These are phyloP conservation scores for Ceramica pisi DNA, from an alignment of 2,888 invertebrate species.

Conservation along the genomic window DNA sequence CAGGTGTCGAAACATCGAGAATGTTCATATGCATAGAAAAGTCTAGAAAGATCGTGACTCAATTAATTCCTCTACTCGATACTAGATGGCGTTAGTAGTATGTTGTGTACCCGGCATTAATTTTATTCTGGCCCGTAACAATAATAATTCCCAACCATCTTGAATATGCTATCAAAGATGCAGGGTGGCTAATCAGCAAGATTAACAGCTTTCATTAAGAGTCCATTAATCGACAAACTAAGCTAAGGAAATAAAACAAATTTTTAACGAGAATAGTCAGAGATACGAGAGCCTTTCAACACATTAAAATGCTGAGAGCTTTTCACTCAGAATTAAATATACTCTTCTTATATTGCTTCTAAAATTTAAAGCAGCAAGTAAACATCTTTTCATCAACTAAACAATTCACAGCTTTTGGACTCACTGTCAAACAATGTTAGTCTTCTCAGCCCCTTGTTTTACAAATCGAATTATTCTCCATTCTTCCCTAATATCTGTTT, in stretches of 20 bases:
- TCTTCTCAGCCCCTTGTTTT: slow-evolving; percentile 40
- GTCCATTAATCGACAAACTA: background rate
- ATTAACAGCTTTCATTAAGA: background rate
- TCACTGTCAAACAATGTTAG: slow-evolving; percentile 41
- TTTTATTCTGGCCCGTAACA: too few relatives aligned
- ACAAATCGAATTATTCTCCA: slow-evolving; percentile 60
- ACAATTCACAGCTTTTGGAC: slow-evolving; percentile 37
- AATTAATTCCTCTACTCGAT: too few relatives aligned
- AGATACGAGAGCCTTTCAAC: background rate
- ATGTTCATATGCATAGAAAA: too few relatives aligned
- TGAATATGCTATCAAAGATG: background rate
- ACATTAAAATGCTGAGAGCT: slow-evolving; percentile 6
- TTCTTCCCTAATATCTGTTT: slow-evolving; percentile 60
- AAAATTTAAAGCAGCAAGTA: slow-evolving; percentile 13
- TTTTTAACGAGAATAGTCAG: background rate
- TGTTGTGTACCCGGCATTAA: too few relatives aligned
- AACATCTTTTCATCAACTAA: slow-evolving; percentile 32
- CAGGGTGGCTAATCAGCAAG: background rate
- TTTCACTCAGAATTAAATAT: slow-evolving; percentile 4
- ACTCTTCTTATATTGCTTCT: background rate
- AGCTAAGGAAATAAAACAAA: background rate
- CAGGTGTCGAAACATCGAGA: too few relatives aligned
- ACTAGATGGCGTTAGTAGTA: too few relatives aligned
- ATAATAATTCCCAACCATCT: background rate
- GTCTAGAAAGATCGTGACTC: too few relatives aligned